Percentiles rank a stretch among this genome's conserved stretches.
These are phyloP conservation scores for Embiotoca jacksoni DNA, from an alignment of 2,113 vertebrate genomes.

Conservation along the genomic window DNA sequence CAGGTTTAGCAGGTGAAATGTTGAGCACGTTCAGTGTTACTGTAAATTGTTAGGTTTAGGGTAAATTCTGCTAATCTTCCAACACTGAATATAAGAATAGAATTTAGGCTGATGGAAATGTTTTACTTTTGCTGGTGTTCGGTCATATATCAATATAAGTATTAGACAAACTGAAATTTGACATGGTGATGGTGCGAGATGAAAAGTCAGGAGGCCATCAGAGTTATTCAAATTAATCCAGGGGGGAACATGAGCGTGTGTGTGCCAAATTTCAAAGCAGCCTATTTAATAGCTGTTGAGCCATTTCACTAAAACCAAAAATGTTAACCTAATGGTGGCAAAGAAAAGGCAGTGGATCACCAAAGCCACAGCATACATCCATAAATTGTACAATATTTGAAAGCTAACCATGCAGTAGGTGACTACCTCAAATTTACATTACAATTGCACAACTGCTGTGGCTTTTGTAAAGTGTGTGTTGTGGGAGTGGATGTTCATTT, in stretches of 20 bases:
- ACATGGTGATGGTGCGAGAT: background rate
- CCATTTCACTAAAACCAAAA: conserved; percentile 13
- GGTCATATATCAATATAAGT: background rate
- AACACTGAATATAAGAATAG: background rate
- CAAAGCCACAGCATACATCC: background rate
- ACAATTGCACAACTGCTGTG: background rate
- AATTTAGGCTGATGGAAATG: background rate
- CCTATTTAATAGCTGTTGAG: background rate
- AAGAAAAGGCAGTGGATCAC: background rate
- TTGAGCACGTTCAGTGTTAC: background rate
- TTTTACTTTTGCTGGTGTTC: background rate
- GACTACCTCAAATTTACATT: background rate
- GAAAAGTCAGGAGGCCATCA: background rate
- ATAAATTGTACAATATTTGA: background rate
- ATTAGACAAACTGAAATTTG: background rate
- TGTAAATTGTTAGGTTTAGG: background rate
- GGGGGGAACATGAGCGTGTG: background rate
- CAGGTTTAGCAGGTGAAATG: background rate
- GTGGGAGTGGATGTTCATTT: background rate
- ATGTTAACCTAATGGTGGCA: background rate
- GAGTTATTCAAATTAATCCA: background rate
- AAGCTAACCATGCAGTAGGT: background rate
- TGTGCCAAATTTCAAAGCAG: background rate
- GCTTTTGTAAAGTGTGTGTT: background rate
- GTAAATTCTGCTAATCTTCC: background rate